phyloP scores from a whole-genome alignment of 2,797 vertebrate species.

The Ara ararauna region DNA sequence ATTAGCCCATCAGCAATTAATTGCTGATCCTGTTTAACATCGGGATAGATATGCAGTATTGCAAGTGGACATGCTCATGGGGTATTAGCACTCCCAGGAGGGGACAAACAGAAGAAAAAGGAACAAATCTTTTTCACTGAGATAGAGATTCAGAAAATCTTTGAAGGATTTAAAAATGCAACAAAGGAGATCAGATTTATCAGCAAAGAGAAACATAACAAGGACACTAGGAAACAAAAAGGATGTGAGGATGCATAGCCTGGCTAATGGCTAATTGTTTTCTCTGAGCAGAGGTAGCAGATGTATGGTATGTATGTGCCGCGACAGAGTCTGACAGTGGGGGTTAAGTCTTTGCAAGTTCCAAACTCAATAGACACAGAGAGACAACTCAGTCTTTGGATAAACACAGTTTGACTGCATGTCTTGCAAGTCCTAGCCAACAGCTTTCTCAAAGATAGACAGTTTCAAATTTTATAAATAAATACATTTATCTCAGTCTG shows the following conservation, averaged over 20 bases:
- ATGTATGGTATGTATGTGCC: no score
- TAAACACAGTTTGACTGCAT: not conserved
- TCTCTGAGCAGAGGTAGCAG: not conserved
- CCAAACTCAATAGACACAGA: not conserved
- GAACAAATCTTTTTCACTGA: not conserved
- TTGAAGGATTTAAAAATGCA: not conserved
- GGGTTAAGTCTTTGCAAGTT: not conserved
- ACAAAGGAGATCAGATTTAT: not conserved
- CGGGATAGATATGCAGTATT: not conserved
- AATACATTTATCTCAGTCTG: not conserved
- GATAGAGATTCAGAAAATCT: not conserved
- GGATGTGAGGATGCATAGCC: not conserved
- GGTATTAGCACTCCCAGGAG: not conserved
- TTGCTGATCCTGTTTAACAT: constrained; percentile 12
- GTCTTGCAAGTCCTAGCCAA: not conserved
- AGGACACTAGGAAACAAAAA: not conserved
- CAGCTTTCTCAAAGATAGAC: not conserved
- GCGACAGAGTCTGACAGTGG: not conserved
- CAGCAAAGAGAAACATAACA: not conserved
- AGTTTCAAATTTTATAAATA: not conserved
- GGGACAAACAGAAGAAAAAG: not conserved
- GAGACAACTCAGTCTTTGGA: not conserved
- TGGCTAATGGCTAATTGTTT: not conserved
- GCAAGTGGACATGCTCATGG: not conserved
- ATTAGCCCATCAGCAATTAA: constrained; percentile 32